These are phyloP conservation scores for Hemicentrotus pulcherrimus DNA, from an alignment of 35 echinoderm and acorn worm species.

Conservation along the genomic window DNA sequence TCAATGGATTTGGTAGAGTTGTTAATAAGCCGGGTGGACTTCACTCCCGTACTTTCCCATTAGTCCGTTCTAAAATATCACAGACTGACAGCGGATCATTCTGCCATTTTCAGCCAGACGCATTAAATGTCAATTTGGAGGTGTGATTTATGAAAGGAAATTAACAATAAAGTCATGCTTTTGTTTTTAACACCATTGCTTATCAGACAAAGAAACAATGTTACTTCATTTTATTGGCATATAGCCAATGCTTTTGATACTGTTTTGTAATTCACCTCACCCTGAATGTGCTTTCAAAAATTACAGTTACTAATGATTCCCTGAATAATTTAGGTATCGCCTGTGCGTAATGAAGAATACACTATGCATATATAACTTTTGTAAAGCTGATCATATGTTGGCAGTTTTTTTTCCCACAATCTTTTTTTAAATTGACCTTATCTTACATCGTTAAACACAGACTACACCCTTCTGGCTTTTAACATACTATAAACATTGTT, in stretches of 20 bases:
- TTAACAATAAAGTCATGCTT: constrained; percentile 15
- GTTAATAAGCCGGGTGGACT: constrained; percentile 24
- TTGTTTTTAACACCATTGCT: not conserved
- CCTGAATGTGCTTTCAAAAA: too few species aligned
- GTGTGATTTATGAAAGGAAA: constrained; percentile 44
- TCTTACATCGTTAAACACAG: too few species aligned
- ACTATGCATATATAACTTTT: too few species aligned
- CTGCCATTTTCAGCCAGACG: not conserved
- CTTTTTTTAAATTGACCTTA: too few species aligned
- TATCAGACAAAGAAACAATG: not conserved
- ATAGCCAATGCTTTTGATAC: not conserved
- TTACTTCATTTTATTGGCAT: not conserved
- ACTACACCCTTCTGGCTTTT: too few species aligned
- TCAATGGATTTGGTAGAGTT: not conserved
- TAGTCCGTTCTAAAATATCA: not conserved
- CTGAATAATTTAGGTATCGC: too few species aligned
- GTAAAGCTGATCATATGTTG: too few species aligned
- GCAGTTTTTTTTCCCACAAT: too few species aligned
- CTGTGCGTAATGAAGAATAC: too few species aligned
- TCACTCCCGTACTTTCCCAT: not conserved
- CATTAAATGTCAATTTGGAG: constrained; percentile 39
- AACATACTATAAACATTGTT: too few species aligned
- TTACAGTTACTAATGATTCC: too few species aligned
- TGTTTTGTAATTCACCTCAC: not conserved
- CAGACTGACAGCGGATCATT: not conserved